Base-by-base conservation (phyloP, 2,888 invertebrate species). In the Crossocerus cetratus region DNA sequence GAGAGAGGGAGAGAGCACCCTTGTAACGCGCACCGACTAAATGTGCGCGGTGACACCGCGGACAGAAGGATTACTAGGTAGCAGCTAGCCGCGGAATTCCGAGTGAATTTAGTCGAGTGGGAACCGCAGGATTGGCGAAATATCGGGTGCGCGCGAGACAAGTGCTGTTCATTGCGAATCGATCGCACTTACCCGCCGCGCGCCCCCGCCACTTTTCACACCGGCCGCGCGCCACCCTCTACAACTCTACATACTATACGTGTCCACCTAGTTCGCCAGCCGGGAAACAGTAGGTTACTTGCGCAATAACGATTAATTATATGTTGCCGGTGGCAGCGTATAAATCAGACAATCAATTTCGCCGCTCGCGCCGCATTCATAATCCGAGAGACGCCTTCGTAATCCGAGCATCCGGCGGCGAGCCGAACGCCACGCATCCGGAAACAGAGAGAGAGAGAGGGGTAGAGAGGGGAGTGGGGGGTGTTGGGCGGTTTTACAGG, bases 141-240 rank as follows among this genome's bases (percentile, higher is more conserved):
- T 61, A 23, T 32, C 32, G 32, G 32, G 32, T 22, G 62, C 42
- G 53, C 18, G 55, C 21, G 59, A 60, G 44, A 66, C 77, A 72
- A 80, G 84, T 81, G 76, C 78, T 83, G 86, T 88, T 88, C 87
- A 87, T 87, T 83, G 85, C 81, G 73, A 85, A 88, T 87, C 87
- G 87, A 88, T 87, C 80, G 84, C 72, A 75, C 81, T 76, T 76
- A 77, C 79, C 72, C 80, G 76, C 54, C 63, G 8, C 32, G 8
- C 32, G n/a, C n/a, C n/a, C n/a, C n/a, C 11, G 8, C 32, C 8
- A 32, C 64, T 79, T 79, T 77, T 74, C 77, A 79, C 79, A 76
- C 77, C 65, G 74, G 74, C 71, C 70, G 72, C 54, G 65, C 68
- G 69, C 56, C n/a, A n/a, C n/a, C n/a, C n/a, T n/a, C n/a, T n/a